Evolutionary conservation across 2,888 invertebrate species (phyloP).

Genomic region (Cataglyphis albicans): DNA sequence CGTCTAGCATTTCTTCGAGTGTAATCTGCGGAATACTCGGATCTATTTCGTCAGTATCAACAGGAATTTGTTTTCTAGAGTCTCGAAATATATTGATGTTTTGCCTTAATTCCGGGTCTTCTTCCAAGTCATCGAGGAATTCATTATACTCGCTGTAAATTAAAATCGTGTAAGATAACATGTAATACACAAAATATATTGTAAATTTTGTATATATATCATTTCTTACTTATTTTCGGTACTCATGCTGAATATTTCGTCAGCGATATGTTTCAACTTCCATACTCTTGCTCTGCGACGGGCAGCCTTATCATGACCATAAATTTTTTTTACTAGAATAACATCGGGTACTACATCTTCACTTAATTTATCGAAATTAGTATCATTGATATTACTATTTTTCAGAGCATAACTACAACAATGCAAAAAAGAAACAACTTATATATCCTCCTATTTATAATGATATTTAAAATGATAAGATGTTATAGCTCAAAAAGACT

Average conservation of each 20-base stretch:
- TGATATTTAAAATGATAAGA: no score
- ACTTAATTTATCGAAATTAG: slow-evolving; percentile 94
- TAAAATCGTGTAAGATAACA: slow-evolving; percentile 7
- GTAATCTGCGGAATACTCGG: slow-evolving; percentile 92
- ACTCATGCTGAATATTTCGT: slow-evolving; percentile 89
- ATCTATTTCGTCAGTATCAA: slow-evolving; percentile 89
- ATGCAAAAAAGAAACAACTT: neutral
- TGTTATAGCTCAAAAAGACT: no score
- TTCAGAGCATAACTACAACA: slow-evolving; percentile 92
- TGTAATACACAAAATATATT: neutral
- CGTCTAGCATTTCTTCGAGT: slow-evolving; percentile 97
- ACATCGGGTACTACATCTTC: slow-evolving; percentile 93
- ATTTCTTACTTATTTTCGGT: slow-evolving; percentile 88
- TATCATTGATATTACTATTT: slow-evolving; percentile 97
- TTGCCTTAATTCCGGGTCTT: slow-evolving; percentile 95
- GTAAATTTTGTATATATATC: slow-evolving; percentile 49
- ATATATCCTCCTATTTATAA: neutral
- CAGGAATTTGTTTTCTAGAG: slow-evolving; percentile 86
- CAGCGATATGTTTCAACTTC: slow-evolving; percentile 96
- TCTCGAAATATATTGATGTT: slow-evolving; percentile 97
- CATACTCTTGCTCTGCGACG: slow-evolving; percentile 93
- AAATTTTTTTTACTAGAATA: slow-evolving; percentile 97
- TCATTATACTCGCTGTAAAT: slow-evolving; percentile 94
- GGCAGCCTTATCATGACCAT: slow-evolving; percentile 89
- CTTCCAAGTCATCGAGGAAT: slow-evolving; percentile 98